phyloP scores from a whole-genome alignment of 1,140 invertebrate species.

The Pinna nobilis region DNA sequence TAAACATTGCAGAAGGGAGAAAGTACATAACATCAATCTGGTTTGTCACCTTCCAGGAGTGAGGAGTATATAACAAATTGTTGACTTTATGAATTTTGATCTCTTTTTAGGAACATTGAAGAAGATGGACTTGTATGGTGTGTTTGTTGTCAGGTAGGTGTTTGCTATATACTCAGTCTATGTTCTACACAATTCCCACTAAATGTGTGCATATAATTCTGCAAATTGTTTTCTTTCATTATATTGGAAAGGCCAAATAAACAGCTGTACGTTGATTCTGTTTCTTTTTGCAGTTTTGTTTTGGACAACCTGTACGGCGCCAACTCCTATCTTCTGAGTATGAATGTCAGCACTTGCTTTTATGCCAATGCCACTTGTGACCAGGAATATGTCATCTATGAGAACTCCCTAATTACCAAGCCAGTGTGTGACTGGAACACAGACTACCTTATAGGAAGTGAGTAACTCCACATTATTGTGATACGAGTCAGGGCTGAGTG shows the following conservation, averaged over 20 bases:
- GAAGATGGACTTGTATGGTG: constrained; percentile 12
- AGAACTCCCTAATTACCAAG: constrained; percentile 24
- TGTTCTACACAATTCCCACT: too few species aligned
- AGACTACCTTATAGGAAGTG: constrained; percentile 20
- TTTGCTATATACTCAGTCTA: too few species aligned
- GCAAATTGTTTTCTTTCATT: not conserved
- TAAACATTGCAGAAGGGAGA: not conserved
- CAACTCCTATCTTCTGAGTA: constrained; percentile 18
- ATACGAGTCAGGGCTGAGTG: too few species aligned
- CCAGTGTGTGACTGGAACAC: constrained; percentile 21
- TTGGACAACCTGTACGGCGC: constrained; percentile 29
- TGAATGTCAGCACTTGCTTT: constrained; percentile 27
- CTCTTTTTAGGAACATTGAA: not conserved
- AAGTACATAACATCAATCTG: not conserved
- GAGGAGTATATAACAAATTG: too few species aligned
- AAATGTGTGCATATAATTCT: too few species aligned
- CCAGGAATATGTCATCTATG: not conserved
- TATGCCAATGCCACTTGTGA: constrained; percentile 1
- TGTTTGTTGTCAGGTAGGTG: constrained; percentile 14
- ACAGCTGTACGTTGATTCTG: not conserved
- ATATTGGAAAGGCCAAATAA: too few species aligned
- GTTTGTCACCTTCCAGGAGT: too few species aligned
- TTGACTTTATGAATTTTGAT: too few species aligned
- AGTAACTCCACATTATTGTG: too few species aligned
- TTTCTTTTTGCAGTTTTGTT: constrained; percentile 6